Evolutionary conservation across 2,797 vertebrate species (phyloP).

Genomic region (Uromys caudimaculatus): DNA sequence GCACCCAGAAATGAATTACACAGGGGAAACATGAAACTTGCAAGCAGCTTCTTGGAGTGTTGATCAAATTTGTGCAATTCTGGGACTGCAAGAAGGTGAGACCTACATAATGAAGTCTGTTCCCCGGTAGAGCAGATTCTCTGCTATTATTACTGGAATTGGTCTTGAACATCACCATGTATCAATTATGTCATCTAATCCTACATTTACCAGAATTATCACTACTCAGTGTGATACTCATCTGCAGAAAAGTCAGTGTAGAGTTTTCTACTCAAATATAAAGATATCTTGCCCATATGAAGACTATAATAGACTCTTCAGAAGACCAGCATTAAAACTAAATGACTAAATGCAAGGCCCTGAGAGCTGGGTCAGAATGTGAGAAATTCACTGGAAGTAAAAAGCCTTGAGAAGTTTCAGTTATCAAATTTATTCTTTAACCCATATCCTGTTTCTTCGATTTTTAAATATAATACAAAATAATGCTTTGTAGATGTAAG

Average conservation of each 20-base stretch:
- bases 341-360: neutral
- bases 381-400: neutral
- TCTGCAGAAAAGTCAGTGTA: neutral
- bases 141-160: neutral
- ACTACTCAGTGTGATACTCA: neutral
- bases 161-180: neutral
- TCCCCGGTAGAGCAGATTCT: neutral
- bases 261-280: neutral
- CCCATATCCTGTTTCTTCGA: neutral
- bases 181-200: neutral
- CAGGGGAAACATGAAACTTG: neutral
- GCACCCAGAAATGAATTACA: neutral
- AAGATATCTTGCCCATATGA: neutral
- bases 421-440: neutral
- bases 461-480: neutral
- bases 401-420: neutral
- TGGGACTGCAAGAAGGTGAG: neutral
- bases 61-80: neutral
- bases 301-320: neutral
- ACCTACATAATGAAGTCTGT: neutral
- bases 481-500: neutral
- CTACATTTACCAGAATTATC: neutral
- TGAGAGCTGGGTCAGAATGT: neutral
- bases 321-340: neutral
- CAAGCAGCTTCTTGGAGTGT: neutral